Evolutionary conservation across 2,888 invertebrate genomes (phyloP).

Genomic region (Orthosia gothica): DNA sequence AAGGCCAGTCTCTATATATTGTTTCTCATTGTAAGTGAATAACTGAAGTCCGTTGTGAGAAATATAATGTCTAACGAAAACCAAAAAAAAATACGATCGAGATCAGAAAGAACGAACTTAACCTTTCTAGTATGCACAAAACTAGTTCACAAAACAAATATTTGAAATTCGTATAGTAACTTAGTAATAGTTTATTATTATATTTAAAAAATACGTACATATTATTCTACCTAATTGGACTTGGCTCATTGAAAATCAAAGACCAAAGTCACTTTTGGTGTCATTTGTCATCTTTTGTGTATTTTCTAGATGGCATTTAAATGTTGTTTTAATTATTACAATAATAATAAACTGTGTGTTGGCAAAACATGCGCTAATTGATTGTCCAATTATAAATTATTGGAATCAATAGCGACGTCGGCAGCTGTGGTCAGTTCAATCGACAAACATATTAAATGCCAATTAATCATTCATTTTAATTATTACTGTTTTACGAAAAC

Average conservation of each 20-base stretch:
- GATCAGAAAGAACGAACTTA: too few relatives aligned
- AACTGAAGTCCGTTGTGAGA: too few relatives aligned
- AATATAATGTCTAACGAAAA: too few relatives aligned
- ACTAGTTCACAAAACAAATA: neutral
- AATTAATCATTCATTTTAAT: conserved; percentile 16
- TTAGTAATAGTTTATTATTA: too few relatives aligned
- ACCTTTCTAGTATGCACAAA: neutral
- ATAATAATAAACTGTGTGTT: conserved; percentile 20
- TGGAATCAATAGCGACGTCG: conserved; percentile 27
- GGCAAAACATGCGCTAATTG: conserved; percentile 46
- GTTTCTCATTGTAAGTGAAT: too few relatives aligned
- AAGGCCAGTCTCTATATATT: too few relatives aligned
- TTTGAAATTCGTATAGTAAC: neutral
- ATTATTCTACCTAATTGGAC: too few relatives aligned
- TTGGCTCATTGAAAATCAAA: neutral
- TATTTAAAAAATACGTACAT: too few relatives aligned
- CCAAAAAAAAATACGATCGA: too few relatives aligned
- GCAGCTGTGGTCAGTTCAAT: conserved; percentile 27
- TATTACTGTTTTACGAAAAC: neutral
- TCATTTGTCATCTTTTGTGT: neutral
- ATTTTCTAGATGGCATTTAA: neutral
- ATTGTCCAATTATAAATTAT: conserved; percentile 6
- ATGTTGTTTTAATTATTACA: conserved; percentile 12
- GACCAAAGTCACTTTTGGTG: neutral
- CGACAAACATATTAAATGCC: conserved; percentile 17